Percentiles rank a stretch among this genome's conserved stretches.
phyloP scores from a whole-genome alignment of 2,888 invertebrate species.

The Mythimna vitellina region DNA sequence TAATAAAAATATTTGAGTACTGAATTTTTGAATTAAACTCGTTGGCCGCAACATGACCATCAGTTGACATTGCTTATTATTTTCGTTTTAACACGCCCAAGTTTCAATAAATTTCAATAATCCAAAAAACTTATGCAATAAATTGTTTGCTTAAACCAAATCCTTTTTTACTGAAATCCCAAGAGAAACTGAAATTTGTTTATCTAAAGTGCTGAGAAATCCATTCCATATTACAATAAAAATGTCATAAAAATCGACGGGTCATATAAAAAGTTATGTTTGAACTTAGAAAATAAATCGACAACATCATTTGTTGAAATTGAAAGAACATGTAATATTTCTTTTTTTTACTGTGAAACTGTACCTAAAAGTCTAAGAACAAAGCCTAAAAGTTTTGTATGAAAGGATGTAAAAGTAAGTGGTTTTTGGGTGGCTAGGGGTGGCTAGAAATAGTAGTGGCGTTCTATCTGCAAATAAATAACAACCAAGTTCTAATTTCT shows the following conservation, averaged over 20 bases:
- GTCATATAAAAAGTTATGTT: slow-evolving; percentile 36
- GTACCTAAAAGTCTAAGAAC: slow-evolving; percentile 8
- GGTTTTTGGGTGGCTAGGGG: neutral
- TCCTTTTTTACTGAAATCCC: slow-evolving; percentile 13
- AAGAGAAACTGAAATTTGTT: slow-evolving; percentile 15
- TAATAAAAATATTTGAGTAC: no score
- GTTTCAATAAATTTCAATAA: neutral
- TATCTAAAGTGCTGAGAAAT: slow-evolving; percentile 27
- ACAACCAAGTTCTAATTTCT: neutral
- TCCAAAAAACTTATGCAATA: neutral
- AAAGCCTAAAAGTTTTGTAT: slow-evolving; percentile 1
- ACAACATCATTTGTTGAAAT: slow-evolving; percentile 26
- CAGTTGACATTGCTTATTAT: no score
- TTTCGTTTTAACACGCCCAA: neutral
- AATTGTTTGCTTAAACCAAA: slow-evolving; percentile 6
- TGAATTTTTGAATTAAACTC: no score
- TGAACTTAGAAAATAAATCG: slow-evolving; percentile 33
- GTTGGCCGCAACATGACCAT: no score
- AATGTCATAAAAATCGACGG: slow-evolving; percentile 21
- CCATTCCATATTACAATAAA: slow-evolving; percentile 36
- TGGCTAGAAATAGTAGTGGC: neutral
- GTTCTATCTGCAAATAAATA: neutral
- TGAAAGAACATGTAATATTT: slow-evolving; percentile 19
- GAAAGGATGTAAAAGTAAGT: neutral
- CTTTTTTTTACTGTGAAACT: slow-evolving; percentile 3